Conservation (phyloP, 1,140 invertebrate genomes). For the Drosophila repletoides region DNA sequence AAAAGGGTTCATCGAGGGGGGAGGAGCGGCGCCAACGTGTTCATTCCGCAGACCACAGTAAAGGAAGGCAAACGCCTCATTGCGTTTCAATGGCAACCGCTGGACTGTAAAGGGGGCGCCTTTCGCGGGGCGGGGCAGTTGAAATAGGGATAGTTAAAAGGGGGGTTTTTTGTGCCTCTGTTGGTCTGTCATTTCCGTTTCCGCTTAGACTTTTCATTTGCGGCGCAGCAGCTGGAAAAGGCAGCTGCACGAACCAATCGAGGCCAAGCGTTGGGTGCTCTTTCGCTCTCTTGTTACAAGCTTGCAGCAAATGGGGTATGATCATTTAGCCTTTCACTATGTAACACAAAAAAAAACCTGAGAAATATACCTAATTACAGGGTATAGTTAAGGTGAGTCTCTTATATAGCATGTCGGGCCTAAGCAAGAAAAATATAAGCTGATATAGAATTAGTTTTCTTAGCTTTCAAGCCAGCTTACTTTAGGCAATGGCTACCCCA, state of each 20-base stretch:
- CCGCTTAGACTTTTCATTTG: constrained; percentile 43
- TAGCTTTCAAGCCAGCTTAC: too few species aligned
- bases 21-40: neutral
- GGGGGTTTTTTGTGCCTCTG: constrained; percentile 1
- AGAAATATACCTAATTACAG: too few species aligned
- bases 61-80: constrained; percentile 37
- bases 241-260: constrained; percentile 29
- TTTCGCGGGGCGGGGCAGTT: neutral
- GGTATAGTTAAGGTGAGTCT: too few species aligned
- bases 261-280: neutral
- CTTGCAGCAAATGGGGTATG: neutral
- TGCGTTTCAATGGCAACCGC: constrained; percentile 44
- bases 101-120: constrained; percentile 18
- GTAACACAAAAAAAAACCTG: too few species aligned
- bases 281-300: neutral
- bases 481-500: too few species aligned
- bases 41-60: constrained; percentile 29
- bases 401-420: too few species aligned
- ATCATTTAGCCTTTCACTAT: too few species aligned
- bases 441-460: too few species aligned
- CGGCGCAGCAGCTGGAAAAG: constrained; percentile 14
- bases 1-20: neutral
- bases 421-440: too few species aligned
- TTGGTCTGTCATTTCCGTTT: constrained; percentile 42
- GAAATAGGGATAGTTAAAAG: neutral